These are phyloP conservation scores for Hirtodrosophila cameraria DNA, from an alignment of 2,888 invertebrate genomes.

Conservation along the genomic window DNA sequence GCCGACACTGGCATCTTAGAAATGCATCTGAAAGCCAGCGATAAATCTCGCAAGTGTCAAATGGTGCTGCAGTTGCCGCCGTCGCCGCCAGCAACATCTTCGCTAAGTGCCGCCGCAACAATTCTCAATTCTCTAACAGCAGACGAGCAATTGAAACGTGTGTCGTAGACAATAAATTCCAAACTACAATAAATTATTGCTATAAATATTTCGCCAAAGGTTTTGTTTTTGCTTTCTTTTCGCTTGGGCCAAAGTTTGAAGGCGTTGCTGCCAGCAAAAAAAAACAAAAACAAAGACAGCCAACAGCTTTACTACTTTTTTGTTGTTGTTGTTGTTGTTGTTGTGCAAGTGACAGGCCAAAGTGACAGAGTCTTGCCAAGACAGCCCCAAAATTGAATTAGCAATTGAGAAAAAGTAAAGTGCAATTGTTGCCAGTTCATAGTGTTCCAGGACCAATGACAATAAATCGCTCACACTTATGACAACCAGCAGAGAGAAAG, in stretches of 20 bases:
- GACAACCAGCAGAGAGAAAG: constrained; percentile 58
- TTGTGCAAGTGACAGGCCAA: constrained; percentile 58
- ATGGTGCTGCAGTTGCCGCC: constrained; percentile 60
- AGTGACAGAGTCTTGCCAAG: constrained; percentile 57
- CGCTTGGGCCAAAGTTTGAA: constrained; percentile 56
- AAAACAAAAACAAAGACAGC: constrained; percentile 19
- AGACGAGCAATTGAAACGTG: constrained; percentile 79
- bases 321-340: constrained; percentile 11
- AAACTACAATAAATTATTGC: constrained; percentile 79
- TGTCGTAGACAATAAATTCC: constrained; percentile 80
- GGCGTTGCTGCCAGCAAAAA: constrained; percentile 46
- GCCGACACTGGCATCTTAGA: constrained; percentile 80
- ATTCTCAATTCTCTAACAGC: constrained; percentile 75
- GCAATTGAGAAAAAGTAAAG: constrained; percentile 65
- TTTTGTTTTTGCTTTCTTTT: constrained; percentile 51
- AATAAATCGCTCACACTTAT: constrained; percentile 82
- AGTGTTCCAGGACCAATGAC: constrained; percentile 68
- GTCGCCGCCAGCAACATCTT: constrained; percentile 57
- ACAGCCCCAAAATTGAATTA: constrained; percentile 71
- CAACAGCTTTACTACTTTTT: constrained; percentile 31
- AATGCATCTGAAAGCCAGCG: constrained; percentile 80
- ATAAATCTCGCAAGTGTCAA: constrained; percentile 84
- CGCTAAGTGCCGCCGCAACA: constrained; percentile 74
- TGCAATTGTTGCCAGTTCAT: constrained; percentile 57
- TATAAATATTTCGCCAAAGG: constrained; percentile 76